phyloP scores from a whole-genome alignment of 2,797 vertebrate genomes.

The Caiman crocodilus region DNA sequence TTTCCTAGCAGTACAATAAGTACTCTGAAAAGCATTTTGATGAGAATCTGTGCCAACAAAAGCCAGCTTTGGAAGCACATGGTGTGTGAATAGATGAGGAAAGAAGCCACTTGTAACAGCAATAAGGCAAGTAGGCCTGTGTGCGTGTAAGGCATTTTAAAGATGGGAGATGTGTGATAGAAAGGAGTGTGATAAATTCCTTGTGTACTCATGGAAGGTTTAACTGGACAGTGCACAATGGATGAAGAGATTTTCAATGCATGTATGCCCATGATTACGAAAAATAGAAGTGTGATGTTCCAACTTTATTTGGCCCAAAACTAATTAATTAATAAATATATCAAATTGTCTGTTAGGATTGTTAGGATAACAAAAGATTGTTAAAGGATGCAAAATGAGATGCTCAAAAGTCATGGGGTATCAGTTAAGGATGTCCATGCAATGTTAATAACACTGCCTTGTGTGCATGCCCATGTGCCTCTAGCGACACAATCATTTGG shows the following conservation, averaged over 20 bases:
- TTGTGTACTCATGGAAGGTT: neutral
- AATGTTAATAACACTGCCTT: conserved; percentile 35
- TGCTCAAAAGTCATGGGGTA: conserved; percentile 29
- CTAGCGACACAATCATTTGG: neutral
- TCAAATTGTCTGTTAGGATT: conserved; percentile 6
- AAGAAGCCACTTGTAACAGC: neutral
- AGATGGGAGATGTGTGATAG: neutral
- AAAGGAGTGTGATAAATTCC: neutral
- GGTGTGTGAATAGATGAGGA: neutral
- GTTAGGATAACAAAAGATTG: too few species aligned
- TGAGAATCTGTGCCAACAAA: conserved; percentile 32
- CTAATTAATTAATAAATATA: neutral
- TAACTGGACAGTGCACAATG: neutral
- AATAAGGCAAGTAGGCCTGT: neutral
- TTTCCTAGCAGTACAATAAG: conserved; percentile 15
- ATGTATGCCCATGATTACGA: neutral
- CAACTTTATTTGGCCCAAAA: neutral
- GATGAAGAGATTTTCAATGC: neutral
- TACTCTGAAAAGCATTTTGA: conserved; percentile 36
- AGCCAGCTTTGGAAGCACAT: conserved; percentile 42
- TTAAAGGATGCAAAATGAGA: neutral
- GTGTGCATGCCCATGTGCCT: neutral
- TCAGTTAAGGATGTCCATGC: conserved; percentile 26
- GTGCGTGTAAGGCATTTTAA: accelerated
- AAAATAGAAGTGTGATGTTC: neutral